These are phyloP conservation scores for Acanthochromis polyacanthus DNA, from an alignment of 2,113 vertebrate species.

Conservation along the genomic window DNA sequence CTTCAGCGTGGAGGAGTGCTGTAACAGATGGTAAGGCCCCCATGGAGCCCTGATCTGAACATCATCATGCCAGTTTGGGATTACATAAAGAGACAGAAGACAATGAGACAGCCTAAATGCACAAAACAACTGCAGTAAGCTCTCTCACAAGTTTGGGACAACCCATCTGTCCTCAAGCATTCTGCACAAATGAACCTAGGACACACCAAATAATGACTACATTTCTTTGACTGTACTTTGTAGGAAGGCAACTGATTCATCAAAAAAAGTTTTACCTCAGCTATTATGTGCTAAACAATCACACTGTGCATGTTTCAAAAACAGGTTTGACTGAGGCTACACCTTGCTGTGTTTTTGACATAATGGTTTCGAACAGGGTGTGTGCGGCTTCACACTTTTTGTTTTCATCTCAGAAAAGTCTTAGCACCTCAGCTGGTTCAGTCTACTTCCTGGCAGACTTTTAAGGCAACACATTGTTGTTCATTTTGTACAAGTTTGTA, in stretches of 20 bases:
- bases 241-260: not conserved
- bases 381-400: conserved; percentile 40
- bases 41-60: not conserved
- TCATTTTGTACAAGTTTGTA: not conserved
- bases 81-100: not conserved
- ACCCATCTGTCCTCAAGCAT: not conserved
- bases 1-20: not conserved
- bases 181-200: too few species aligned
- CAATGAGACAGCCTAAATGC: not conserved
- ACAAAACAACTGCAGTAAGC: too few species aligned
- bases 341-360: conserved; percentile 29
- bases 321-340: conserved; percentile 45
- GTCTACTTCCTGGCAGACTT: too few species aligned
- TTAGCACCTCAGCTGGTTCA: not conserved
- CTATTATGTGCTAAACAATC: conserved; percentile 12
- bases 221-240: not conserved
- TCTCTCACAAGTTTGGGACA: not conserved
- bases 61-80: not conserved
- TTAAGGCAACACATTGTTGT: too few species aligned
- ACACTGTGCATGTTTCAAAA: conserved; percentile 32
- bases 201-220: not conserved
- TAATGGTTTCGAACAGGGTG: conserved; percentile 23
- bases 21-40: too few species aligned
- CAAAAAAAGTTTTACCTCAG: not conserved
- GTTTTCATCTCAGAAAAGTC: not conserved